Percentiles rank a stretch among this genome's conserved stretches.
phyloP scores from a whole-genome alignment of 2,113 vertebrate genomes.

The Plestiodon gilberti region DNA sequence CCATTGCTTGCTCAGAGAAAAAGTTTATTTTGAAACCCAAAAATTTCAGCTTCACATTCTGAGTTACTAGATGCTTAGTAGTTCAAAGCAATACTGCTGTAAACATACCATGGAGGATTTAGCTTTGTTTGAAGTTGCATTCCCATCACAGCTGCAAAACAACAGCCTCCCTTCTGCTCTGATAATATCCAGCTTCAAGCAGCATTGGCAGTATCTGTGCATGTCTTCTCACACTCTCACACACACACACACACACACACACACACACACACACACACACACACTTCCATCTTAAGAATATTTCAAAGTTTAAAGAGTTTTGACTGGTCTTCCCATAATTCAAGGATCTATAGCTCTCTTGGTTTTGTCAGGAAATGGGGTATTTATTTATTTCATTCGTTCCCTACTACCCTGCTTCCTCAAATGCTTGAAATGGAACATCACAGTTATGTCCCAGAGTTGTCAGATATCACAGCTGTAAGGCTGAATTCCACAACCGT shows the following conservation, averaged over 20 bases:
- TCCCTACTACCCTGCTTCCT: neutral
- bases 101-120: constrained; percentile 22
- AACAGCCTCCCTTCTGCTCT: neutral
- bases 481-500: neutral
- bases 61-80: neutral
- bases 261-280: neutral
- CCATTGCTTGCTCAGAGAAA: neutral
- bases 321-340: neutral
- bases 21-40: constrained; percentile 6
- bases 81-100: neutral
- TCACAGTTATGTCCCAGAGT: neutral
- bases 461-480: neutral
- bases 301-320: neutral
- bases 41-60: constrained; percentile 9
- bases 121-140: constrained; percentile 22
- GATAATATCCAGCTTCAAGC: neutral
- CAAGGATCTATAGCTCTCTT: neutral
- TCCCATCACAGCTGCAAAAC: constrained; percentile 1
- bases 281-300: too few relatives aligned
- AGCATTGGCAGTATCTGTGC: neutral
- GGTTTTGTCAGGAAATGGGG: neutral
- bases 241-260: neutral
- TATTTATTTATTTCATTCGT: neutral
- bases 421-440: too few relatives aligned
- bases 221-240: neutral